Evolutionary conservation across 2,888 invertebrate species (phyloP).

Genomic region (Hirudinaria manillensis): DNA sequence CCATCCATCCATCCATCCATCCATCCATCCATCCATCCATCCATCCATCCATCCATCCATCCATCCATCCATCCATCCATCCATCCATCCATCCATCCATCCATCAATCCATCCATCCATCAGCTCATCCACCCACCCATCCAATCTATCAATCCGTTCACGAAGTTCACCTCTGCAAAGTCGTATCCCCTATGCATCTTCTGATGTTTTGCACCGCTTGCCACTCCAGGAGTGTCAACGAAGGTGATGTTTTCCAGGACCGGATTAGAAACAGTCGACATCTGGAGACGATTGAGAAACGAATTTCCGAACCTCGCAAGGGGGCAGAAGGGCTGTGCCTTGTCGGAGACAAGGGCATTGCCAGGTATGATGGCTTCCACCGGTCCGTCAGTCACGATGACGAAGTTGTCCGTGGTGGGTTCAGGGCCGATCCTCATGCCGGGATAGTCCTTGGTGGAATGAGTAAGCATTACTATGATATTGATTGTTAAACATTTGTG

Average conservation of each 20-base stretch:
- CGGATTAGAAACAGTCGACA: constrained; percentile 1
- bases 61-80: not conserved
- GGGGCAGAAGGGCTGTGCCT: constrained; percentile 18
- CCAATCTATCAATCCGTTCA: not conserved
- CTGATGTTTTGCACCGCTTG: constrained; percentile 20
- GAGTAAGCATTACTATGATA: not conserved
- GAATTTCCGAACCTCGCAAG: constrained; percentile 26
- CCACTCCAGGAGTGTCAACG: constrained; percentile 24
- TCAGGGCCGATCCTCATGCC: constrained; percentile 28
- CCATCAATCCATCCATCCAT: not conserved
- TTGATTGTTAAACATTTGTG: not conserved
- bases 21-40: not conserved
- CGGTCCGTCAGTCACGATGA: constrained; percentile 23
- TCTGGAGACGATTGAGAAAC: constrained; percentile 30
- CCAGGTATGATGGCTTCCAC: constrained; percentile 23
- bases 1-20: not conserved
- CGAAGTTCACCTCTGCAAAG: constrained; percentile 24
- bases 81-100: not conserved
- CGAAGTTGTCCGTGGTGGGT: constrained; percentile 27
- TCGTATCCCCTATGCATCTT: constrained; percentile 26
- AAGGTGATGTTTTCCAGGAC: constrained; percentile 27
- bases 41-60: not conserved
- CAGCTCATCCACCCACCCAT: not conserved
- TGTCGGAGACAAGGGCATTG: constrained; percentile 23
- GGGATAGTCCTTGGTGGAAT: constrained; percentile 17